Evolutionary conservation across 2,888 invertebrate species (phyloP).

Genomic region (Epinotia ramella): DNA sequence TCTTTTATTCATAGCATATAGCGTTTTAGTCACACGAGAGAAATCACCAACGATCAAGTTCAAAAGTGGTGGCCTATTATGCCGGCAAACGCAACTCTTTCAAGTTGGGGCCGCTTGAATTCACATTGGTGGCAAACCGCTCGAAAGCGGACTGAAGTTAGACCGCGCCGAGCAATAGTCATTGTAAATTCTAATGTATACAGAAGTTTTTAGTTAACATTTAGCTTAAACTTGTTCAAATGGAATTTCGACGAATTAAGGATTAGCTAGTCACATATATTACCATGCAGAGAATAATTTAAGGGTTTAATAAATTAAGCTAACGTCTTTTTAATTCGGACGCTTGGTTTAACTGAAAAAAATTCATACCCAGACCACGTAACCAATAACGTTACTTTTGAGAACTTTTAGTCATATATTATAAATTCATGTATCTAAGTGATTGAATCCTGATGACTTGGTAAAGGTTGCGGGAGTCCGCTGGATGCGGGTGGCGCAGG

Average conservation of each 20-base stretch:
- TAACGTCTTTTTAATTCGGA: too few species aligned
- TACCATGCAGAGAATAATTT: background rate
- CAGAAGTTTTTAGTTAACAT: slow-evolving; percentile 20
- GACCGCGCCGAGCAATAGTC: slow-evolving; percentile 8
- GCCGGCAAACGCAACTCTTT: slow-evolving; percentile 52
- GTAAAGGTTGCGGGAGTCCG: too few species aligned
- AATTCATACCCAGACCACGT: too few species aligned
- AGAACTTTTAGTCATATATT: too few species aligned
- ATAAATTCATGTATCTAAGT: too few species aligned
- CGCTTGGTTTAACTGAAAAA: too few species aligned
- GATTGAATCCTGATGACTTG: too few species aligned
- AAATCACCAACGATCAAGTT: slow-evolving; percentile 21
- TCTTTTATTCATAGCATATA: too few species aligned
- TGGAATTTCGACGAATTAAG: background rate
- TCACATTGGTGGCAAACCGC: slow-evolving; percentile 43
- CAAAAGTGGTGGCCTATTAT: slow-evolving; percentile 45
- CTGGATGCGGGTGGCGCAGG: too few species aligned
- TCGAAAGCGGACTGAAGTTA: slow-evolving; percentile 34
- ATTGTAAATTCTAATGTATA: slow-evolving; percentile 38
- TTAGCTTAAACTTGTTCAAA: background rate
- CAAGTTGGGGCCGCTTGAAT: slow-evolving; percentile 50
- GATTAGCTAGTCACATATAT: background rate
- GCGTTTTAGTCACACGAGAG: background rate
- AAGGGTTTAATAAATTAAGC: background rate
- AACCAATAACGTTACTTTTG: too few species aligned